Base-by-base conservation (phyloP, 2,888 invertebrate species). In the Dysmachus trigonus region DNA sequence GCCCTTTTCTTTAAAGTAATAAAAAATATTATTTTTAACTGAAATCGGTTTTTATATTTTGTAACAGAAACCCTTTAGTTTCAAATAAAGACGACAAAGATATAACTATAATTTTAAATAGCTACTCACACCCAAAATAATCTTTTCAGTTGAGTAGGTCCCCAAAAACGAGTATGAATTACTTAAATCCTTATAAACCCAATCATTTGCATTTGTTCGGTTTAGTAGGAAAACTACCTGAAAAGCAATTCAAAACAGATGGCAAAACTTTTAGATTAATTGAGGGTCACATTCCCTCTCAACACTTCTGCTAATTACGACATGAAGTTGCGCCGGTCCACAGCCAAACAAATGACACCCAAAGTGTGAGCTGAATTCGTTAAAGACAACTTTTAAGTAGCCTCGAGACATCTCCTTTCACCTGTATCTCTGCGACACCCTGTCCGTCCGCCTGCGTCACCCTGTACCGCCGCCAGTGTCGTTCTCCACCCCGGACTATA, bases 371-470 rank as follows among this genome's bases (percentile, higher is more conserved):
- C 27, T 15, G 77, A 77, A 77, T 77, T 77, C 77, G 30, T 77
- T 77, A 47, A 77, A 77, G 77, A 77, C 30, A 77, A 77, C 30
- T 77, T 77, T 77, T 77, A 27, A 77, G 77, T 77, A 73, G 31
- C 31, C n/a, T n/a, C n/a, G 27, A 31, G 33, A n/a, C 30, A 77
- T 77, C 77, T 62, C 27, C 27, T 47, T 77, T 77, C 30, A 77
- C 77, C 77, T 77, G 77, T 27, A 77, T 47, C 47, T 22, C 47
- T n/a, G 15, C 41, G 33, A 33, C 74, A 74, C 31, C 47, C 47
- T n/a, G 47, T 7, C 47, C 47, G 3, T 10, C 2, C 38, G 13
- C 4, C 47, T 6, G n/a, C n/a, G 6, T n/a, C 15, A 74, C 31
- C 47, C 47, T n/a, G 47, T 7, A n/a, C 47, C 13, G 38, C 2